Percentiles rank a stretch among this genome's conserved stretches.
These are phyloP conservation scores for Tyria jacobaeae DNA, from an alignment of 2,888 invertebrate genomes.

Conservation along the genomic window DNA sequence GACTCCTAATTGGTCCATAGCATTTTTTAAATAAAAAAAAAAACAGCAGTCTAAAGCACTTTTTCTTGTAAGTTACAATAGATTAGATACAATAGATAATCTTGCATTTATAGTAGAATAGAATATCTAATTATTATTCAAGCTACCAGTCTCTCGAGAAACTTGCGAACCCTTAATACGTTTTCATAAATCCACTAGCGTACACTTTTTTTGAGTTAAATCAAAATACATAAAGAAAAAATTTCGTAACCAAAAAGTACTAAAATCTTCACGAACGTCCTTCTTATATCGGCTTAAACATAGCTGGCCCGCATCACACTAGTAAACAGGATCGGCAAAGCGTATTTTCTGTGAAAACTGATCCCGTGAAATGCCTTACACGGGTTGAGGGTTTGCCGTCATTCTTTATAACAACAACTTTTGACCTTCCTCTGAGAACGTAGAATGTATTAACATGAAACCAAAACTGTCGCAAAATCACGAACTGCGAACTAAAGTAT, in stretches of 20 bases:
- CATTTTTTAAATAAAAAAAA: too few relatives aligned
- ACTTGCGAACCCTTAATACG: conserved; percentile 28
- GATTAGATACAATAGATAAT: too few relatives aligned
- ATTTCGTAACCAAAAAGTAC: conserved; percentile 51
- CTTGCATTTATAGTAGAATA: too few relatives aligned
- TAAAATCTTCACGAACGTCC: conserved; percentile 56
- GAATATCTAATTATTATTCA: neutral
- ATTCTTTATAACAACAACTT: conserved; percentile 53
- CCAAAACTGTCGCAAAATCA: conserved; percentile 33
- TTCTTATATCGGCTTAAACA: conserved; percentile 54
- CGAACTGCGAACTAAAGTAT: conserved; percentile 30
- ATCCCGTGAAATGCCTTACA: conserved; percentile 61
- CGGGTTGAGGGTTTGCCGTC: conserved; percentile 53
- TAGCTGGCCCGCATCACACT: conserved; percentile 48
- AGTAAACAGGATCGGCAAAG: conserved; percentile 61
- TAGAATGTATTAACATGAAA: conserved; percentile 41
- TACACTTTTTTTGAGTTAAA: conserved; percentile 35
- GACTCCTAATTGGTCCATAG: too few relatives aligned
- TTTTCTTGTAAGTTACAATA: too few relatives aligned
- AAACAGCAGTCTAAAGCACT: too few relatives aligned
- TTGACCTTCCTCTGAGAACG: conserved; percentile 20
- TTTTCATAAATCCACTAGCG: conserved; percentile 31
- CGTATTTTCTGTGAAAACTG: conserved; percentile 73
- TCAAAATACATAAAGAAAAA: conserved; percentile 39
- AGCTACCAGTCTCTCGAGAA: conserved; percentile 2